These are phyloP conservation scores for Dendrolimus punctatus DNA, from an alignment of 1,140 invertebrate genomes.

Conservation along the genomic window DNA sequence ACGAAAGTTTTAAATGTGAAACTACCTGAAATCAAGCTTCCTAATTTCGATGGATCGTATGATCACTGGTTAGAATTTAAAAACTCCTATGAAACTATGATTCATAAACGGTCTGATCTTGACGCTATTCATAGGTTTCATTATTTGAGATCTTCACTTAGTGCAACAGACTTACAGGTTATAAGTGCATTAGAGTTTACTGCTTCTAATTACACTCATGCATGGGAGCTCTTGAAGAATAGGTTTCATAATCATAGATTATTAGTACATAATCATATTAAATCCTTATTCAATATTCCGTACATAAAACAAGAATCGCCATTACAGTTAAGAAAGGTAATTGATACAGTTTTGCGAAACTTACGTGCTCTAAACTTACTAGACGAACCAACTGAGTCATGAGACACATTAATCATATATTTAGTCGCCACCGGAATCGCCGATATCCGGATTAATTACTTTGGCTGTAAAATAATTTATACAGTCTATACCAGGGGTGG, in stretches of 20 bases:
- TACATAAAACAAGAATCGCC: slow-evolving; percentile 16
- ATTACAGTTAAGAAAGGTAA: slow-evolving; percentile 15
- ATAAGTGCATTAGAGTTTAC: slow-evolving; percentile 21
- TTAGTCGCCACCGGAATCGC: no score
- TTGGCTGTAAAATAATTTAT: no score
- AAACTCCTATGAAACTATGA: slow-evolving; percentile 14
- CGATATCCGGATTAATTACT: no score
- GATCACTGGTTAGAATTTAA: slow-evolving; percentile 21
- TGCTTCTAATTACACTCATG: slow-evolving; percentile 10
- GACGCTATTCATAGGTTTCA: slow-evolving; percentile 16
- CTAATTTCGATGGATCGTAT: no score
- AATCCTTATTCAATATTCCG: slow-evolving; percentile 16
- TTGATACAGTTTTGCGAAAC: slow-evolving; percentile 19
- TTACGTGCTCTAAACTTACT: slow-evolving; percentile 18
- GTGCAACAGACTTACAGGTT: slow-evolving; percentile 8
- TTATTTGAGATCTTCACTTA: slow-evolving; percentile 13
- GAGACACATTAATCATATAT: slow-evolving; percentile 22
- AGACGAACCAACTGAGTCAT: no score
- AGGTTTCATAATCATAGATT: slow-evolving; percentile 12
- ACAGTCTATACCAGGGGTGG: no score
- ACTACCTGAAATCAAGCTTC: slow-evolving; percentile 15
- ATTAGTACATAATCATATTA: slow-evolving; percentile 17
- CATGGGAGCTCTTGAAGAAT: slow-evolving; percentile 15
- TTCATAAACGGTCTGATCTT: slow-evolving; percentile 16
- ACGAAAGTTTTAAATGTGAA: slow-evolving; percentile 6